phyloP scores from a whole-genome alignment of 2,888 invertebrate species.

The Scaptomyza tumidula region DNA sequence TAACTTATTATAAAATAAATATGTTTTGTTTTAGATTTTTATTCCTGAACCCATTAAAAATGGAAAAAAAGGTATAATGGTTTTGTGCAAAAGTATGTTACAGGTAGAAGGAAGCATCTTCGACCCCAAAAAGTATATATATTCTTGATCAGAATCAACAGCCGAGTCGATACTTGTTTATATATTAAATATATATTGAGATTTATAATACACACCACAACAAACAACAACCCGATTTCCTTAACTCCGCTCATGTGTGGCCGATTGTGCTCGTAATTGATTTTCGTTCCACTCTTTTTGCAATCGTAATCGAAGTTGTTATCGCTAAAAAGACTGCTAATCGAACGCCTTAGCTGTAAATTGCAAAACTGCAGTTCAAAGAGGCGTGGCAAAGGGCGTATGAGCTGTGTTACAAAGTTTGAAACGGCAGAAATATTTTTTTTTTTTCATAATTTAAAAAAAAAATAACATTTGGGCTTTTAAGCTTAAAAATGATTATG shows the following conservation, averaged over 20 bases:
- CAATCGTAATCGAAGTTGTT: slow-evolving; percentile 38
- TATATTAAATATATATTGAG: neutral
- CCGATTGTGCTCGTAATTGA: slow-evolving; percentile 7
- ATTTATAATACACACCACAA: neutral
- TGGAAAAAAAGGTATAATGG: too few relatives aligned
- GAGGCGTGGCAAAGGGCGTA: slow-evolving; percentile 12
- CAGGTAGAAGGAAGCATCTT: too few relatives aligned
- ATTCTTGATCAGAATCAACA: too few relatives aligned
- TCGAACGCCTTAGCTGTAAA: slow-evolving; percentile 15
- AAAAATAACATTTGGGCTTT: neutral
- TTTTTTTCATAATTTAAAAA: neutral
- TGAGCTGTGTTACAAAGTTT: neutral
- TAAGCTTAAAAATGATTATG: too few relatives aligned
- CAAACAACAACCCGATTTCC: slow-evolving; percentile 1
- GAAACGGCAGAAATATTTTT: neutral
- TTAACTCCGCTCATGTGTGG: slow-evolving; percentile 39
- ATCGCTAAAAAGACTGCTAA: slow-evolving; percentile 30
- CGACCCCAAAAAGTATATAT: too few relatives aligned
- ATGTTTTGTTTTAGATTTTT: too few relatives aligned
- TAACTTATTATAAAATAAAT: neutral
- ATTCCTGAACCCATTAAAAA: too few relatives aligned
- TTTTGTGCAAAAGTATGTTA: too few relatives aligned
- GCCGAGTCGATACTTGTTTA: too few relatives aligned
- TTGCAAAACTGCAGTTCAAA: neutral
- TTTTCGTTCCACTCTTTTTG: slow-evolving; percentile 45